Base-by-base conservation (phyloP, 2,888 invertebrate genomes). In the Himalopsyche anomala region DNA sequence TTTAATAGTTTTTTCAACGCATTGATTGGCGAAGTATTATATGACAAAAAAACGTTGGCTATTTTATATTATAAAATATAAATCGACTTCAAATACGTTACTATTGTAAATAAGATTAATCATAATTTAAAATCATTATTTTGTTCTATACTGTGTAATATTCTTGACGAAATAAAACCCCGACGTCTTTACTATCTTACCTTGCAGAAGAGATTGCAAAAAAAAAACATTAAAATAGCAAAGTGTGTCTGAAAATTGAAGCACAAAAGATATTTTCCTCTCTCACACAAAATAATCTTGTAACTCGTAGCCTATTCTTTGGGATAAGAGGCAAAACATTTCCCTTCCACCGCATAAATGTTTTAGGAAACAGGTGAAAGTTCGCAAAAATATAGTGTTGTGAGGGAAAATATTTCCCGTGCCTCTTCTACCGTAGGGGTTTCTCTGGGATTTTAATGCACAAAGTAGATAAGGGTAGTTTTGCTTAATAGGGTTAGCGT, bases 291-390 rank as follows among this genome's bases (percentile, higher is more conserved):
- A 86, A 86, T 86, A 87, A 87, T 87, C 84, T 84, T 79, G 84
- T 87, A 81, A 86, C 85, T 84, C 82, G 82, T 85, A 85, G 80
- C 51, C 80, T 51, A 51, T 81, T 81, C 54, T 55, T 36, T 28
- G 79, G 83, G 87, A 85, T 85, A 79, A 86, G 86, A 69, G 79
- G 87, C 80, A 86, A 83, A 82, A 74, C 84, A 82, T 81, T 83
- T 81, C 79, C 45, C 79, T 56, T 15, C 45, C 51, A 15, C 79
- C 83, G 83, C 87, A 87, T 87, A 84, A 87, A 87, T 86, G 86
- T 87, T 87, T 86, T 83, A 87, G 84, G 55, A 82, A 84, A 80
- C 85, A 86, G 87, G 87, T 86, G 87, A 87, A 84, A 86, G 82
- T 85, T 87, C 81, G 62, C 55, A 36, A 81, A 85, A 86, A 87